Evolutionary conservation across 2,113 vertebrate species (phyloP).

Genomic region (Seriola dumerili): DNA sequence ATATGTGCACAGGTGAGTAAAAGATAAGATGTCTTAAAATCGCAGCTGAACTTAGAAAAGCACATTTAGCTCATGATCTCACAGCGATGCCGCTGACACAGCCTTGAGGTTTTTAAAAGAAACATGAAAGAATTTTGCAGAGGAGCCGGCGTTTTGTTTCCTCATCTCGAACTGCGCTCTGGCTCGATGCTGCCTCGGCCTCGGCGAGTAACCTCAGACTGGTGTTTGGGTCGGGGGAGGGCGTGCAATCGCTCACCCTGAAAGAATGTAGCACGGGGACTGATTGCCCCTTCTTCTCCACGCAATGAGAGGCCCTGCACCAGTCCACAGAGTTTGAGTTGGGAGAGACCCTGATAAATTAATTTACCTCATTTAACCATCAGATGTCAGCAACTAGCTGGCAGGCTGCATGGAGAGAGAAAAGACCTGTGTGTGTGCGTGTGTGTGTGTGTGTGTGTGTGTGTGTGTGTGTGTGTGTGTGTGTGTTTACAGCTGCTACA

Average conservation of each 20-base stretch:
- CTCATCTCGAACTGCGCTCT: slow-evolving; percentile 17
- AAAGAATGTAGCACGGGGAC: slow-evolving; percentile 17
- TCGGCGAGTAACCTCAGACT: slow-evolving; percentile 4
- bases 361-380: slow-evolving; percentile 78
- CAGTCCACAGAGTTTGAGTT: slow-evolving; percentile 12
- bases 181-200: background rate
- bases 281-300: slow-evolving; percentile 36
- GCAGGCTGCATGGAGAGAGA: slow-evolving; percentile 19
- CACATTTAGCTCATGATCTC: background rate
- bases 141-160: slow-evolving; percentile 5
- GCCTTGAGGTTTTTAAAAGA: background rate
- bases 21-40: background rate
- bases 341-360: slow-evolving; percentile 56
- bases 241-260: slow-evolving; percentile 8
- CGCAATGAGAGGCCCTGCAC: slow-evolving; percentile 27
- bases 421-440: background rate
- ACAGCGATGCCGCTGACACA: background rate
- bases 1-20: no score
- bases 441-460: background rate
- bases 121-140: background rate
- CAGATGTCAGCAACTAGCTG: slow-evolving; percentile 79
- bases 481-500: background rate
- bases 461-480: background rate
- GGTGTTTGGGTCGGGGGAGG: background rate
- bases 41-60: background rate